These are phyloP conservation scores for Drosophila aff. DNA, from an alignment of 1,140 invertebrate genomes.

Conservation along the genomic window DNA sequence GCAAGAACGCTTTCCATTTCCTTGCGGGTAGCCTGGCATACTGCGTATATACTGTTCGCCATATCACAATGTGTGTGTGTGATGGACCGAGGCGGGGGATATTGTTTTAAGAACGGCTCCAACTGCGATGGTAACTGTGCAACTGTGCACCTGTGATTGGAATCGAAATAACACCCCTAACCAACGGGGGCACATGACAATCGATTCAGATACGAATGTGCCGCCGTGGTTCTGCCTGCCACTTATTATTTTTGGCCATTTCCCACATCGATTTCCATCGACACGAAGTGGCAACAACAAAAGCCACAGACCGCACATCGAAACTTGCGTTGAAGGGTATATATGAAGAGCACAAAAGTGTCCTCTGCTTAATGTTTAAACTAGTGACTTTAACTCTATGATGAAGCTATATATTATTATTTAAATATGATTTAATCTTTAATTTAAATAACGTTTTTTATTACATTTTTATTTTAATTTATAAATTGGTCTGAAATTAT, in stretches of 20 bases:
- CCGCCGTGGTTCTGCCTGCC: slow-evolving; percentile 26
- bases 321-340: not conserved
- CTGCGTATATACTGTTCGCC: not conserved
- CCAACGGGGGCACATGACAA: slow-evolving; percentile 16
- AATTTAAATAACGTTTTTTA: not conserved
- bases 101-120: slow-evolving; percentile 62
- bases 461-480: not conserved
- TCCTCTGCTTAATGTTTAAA: not conserved
- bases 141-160: slow-evolving; percentile 43
- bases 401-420: not conserved
- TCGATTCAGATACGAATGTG: slow-evolving; percentile 31
- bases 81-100: slow-evolving; percentile 17
- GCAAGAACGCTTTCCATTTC: slow-evolving; percentile 47
- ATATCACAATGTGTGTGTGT: not conserved
- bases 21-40: slow-evolving; percentile 8
- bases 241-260: slow-evolving; percentile 41
- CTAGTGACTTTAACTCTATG: not conserved
- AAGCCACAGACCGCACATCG: slow-evolving; percentile 10
- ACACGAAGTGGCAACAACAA: slow-evolving; percentile 12
- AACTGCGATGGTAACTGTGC: slow-evolving; percentile 7
- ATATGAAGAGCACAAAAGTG: not conserved
- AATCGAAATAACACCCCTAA: slow-evolving; percentile 33
- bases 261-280: slow-evolving; percentile 11
- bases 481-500: not conserved
- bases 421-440: not conserved